Evolutionary conservation across 2,888 invertebrate genomes (phyloP).

Genomic region (Digitonthophagus gazella): DNA sequence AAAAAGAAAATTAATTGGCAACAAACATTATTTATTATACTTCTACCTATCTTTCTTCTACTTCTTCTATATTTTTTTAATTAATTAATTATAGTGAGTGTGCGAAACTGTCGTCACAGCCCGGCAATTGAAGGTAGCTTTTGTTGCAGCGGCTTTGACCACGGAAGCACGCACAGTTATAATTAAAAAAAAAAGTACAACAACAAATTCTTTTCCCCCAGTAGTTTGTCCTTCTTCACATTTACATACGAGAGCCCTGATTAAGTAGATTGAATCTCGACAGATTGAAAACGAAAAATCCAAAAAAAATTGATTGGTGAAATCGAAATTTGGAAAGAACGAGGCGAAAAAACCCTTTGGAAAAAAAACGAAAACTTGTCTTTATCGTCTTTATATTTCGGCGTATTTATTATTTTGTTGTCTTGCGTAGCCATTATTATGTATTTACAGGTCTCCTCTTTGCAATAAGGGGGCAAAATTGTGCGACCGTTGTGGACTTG

Average conservation of each 20-base stretch:
- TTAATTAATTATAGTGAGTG: slow-evolving; percentile 51
- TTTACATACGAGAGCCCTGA: background rate
- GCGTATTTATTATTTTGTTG: slow-evolving; percentile 40
- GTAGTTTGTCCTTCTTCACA: slow-evolving; percentile 39
- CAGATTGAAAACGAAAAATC: no score
- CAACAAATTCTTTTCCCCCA: slow-evolving; percentile 36
- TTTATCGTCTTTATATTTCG: slow-evolving; percentile 31
- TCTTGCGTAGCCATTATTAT: slow-evolving; percentile 41
- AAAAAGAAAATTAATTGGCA: background rate
- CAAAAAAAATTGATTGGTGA: slow-evolving; percentile 32
- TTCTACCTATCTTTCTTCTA: background rate
- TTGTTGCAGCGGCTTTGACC: slow-evolving; percentile 54
- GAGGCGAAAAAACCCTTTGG: slow-evolving; percentile 38
- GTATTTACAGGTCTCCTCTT: slow-evolving; percentile 86
- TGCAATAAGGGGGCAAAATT: slow-evolving; percentile 74
- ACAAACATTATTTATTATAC: background rate
- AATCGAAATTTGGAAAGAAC: slow-evolving; percentile 27
- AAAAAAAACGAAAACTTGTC: slow-evolving; percentile 25
- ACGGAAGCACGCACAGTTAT: slow-evolving; percentile 49
- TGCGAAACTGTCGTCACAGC: slow-evolving; percentile 51
- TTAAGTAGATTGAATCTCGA: background rate
- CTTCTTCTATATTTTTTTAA: slow-evolving; percentile 32
- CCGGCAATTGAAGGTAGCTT: slow-evolving; percentile 46
- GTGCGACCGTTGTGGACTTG: slow-evolving; percentile 49
- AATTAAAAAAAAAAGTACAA: no score